Evolutionary conservation across 2,888 invertebrate species (phyloP).

Genomic region (Heliconius ethilla): DNA sequence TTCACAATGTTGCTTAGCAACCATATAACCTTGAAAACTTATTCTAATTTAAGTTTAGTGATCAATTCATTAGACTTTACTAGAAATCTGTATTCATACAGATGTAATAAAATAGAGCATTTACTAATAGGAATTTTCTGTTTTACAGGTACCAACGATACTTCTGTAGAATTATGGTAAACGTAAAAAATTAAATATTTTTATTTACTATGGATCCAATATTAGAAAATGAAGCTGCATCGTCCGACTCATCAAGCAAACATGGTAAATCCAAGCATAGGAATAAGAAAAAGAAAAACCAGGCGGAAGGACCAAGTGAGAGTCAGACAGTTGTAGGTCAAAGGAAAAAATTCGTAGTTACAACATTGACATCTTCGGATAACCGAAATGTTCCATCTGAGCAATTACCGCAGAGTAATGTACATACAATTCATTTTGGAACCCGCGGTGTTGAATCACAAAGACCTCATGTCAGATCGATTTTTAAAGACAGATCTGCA

Average conservation of each 20-base stretch:
- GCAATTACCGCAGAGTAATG: conserved; percentile 66
- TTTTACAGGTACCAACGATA: conserved; percentile 65
- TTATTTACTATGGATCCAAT: conserved; percentile 73
- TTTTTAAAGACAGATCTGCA: conserved; percentile 70
- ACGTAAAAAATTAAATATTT: conserved; percentile 56
- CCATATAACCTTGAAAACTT: conserved; percentile 49
- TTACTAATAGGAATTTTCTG: conserved; percentile 43
- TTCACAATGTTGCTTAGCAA: conserved; percentile 70
- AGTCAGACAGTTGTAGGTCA: conserved; percentile 75
- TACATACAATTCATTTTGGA: conserved; percentile 78
- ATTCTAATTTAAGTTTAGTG: conserved; percentile 39
- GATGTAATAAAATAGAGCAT: neutral
- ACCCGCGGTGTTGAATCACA: conserved; percentile 76
- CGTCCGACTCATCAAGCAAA: conserved; percentile 68
- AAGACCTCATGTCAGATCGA: conserved; percentile 73
- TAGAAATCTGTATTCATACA: neutral
- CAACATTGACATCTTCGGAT: conserved; percentile 66
- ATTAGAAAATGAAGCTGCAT: conserved; percentile 77
- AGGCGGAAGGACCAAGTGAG: conserved; percentile 60
- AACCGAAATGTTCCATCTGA: conserved; percentile 64
- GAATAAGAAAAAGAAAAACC: conserved; percentile 71
- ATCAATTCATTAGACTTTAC: conserved; percentile 14
- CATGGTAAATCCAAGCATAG: conserved; percentile 74
- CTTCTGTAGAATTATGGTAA: conserved; percentile 63
- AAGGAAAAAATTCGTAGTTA: conserved; percentile 73